Evolutionary conservation across 2,888 invertebrate genomes (phyloP).

Genomic region (Caenorhabditis zanzibari): DNA sequence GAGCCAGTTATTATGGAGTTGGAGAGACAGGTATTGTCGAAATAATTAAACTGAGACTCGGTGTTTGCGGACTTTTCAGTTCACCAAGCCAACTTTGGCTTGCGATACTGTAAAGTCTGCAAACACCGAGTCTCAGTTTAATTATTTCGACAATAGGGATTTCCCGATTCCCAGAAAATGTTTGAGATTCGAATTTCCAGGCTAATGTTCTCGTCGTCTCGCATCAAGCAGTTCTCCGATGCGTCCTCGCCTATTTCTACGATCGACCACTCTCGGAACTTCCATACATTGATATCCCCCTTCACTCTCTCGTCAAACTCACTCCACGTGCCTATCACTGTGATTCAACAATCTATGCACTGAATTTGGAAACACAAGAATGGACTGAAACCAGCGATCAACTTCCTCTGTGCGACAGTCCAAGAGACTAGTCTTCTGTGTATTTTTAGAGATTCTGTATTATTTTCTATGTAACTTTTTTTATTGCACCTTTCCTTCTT

Average conservation of each 20-base stretch:
- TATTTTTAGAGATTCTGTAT: slow-evolving; percentile 7
- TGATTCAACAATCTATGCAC: slow-evolving; percentile 84
- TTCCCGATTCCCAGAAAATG: not conserved
- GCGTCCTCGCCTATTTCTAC: slow-evolving; percentile 93
- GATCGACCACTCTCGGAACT: slow-evolving; percentile 85
- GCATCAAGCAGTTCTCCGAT: slow-evolving; percentile 92
- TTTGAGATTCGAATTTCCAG: no score
- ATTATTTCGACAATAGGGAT: no score
- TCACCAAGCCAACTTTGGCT: no score
- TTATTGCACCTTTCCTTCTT: not conserved
- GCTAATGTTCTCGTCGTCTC: slow-evolving; percentile 92
- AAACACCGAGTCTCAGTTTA: no score
- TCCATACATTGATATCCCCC: slow-evolving; percentile 74
- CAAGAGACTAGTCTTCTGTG: slow-evolving; percentile 46
- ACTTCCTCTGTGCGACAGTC: slow-evolving; percentile 70
- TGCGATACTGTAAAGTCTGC: no score
- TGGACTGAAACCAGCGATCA: slow-evolving; percentile 66
- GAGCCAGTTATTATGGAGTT: slow-evolving; percentile 88
- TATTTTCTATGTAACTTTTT: slow-evolving; percentile 19
- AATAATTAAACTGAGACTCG: no score
- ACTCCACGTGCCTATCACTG: slow-evolving; percentile 93
- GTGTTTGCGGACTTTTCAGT: no score
- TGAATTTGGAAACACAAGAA: slow-evolving; percentile 64
- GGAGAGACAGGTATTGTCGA: slow-evolving; percentile 86
- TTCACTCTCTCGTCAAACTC: slow-evolving; percentile 84